phyloP scores from a whole-genome alignment of 1,140 invertebrate species.

The Trichonephila inaurata region DNA sequence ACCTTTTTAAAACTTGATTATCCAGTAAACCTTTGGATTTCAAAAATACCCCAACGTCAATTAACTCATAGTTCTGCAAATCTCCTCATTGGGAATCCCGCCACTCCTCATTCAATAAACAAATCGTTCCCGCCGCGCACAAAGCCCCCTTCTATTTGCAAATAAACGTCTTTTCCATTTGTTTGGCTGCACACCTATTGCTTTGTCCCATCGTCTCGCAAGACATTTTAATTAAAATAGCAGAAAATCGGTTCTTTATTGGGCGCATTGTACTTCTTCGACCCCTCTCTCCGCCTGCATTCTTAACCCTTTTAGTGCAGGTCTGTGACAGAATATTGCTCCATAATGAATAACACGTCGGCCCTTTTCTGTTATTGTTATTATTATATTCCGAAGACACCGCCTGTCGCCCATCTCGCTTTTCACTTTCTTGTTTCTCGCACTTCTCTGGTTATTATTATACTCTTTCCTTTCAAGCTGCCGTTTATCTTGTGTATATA shows the following conservation, averaged over 20 bases:
- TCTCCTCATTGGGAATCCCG: too few species aligned
- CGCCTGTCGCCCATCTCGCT: conserved; percentile 53
- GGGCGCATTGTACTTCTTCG: conserved; percentile 63
- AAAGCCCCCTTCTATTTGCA: conserved; percentile 7
- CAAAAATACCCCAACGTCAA: too few species aligned
- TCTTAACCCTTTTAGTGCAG: conserved; percentile 65
- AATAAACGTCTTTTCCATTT: conserved; percentile 53
- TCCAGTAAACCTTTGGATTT: too few species aligned
- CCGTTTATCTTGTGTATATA: conserved; percentile 54
- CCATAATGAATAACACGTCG: conserved; percentile 71
- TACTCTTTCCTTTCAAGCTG: conserved; percentile 54
- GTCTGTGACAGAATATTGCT: conserved; percentile 69
- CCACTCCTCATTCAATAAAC: neutral
- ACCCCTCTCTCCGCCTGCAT: conserved; percentile 33
- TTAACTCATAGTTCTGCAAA: too few species aligned
- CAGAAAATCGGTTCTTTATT: conserved; percentile 71
- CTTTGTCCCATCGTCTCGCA: conserved; percentile 37
- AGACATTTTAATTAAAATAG: conserved; percentile 75
- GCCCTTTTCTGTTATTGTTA: conserved; percentile 72
- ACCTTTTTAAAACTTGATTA: too few species aligned
- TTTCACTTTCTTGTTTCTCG: conserved; percentile 68
- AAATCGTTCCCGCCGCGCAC: neutral
- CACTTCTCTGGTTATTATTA: conserved; percentile 36
- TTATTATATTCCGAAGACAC: conserved; percentile 22
- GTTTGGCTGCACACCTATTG: neutral